Evolutionary conservation across 2,113 vertebrate species (phyloP), one percentile per base, ranked within the genome.

Genomic region (Mystacornis crossleyi): DNA sequence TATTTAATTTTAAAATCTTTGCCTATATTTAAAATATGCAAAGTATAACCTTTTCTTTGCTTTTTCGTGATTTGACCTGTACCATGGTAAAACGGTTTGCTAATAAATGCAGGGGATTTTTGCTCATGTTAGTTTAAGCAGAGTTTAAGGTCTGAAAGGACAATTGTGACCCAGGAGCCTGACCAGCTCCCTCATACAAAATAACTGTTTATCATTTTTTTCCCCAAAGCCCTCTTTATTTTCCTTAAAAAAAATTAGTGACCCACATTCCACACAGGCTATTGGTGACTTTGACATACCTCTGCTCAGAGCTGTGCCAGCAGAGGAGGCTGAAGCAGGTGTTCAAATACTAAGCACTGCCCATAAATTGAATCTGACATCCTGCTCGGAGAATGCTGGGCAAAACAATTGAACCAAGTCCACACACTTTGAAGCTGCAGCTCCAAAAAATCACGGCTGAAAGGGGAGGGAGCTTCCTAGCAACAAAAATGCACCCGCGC

Each of bases 371-470:
- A 94, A 93, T 93, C 69, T 89, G 90, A 92, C 85, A 24, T 34
- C 80, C 80, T 66, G 48, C 71, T 89, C 14, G 0, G 87, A 54
- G 65, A 94, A 91, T 25, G 75, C 73, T 57, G 86, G 90, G 86
- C 81, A 70, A 92, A 87, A 97, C 97, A 97, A 95, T 81, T 80
- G 81, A 95, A 65, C 86, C 62, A 92, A 48, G 66, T 74, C 55
- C 24, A 6, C 14, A 34, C 79, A 51, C 87, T 95, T 95, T 94
- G 87, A 97, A 97, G 71, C 83, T 62, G 28, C 83, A 95, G 67
- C 83, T 73, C 84, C 83, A 93, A 87, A 87, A 87, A 95, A 90
- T 64, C 96, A 91, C 70, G 75, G 61, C 65, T 94, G 71, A 96
- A 60, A 77, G 74, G 40, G 42, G 53, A 71, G 18, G 65, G 26